Evolutionary conservation across 2,888 invertebrate species (phyloP).

Genomic region (Synanthedon myopaeformis): DNA sequence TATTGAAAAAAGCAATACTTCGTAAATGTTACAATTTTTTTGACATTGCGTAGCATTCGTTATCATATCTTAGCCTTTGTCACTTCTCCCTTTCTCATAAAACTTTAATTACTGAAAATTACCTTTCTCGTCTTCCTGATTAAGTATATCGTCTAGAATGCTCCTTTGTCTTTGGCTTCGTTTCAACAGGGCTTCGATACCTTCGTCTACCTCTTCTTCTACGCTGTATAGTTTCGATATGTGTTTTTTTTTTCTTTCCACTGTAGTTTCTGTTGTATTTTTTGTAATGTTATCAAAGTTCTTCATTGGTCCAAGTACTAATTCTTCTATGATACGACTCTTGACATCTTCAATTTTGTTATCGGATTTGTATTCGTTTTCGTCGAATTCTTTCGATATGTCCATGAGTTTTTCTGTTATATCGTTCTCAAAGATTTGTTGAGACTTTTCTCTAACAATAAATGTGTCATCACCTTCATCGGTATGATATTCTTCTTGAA

Average conservation of each 20-base stretch:
- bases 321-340: slow-evolving; percentile 55
- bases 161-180: slow-evolving; percentile 77
- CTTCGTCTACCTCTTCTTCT: slow-evolving; percentile 70
- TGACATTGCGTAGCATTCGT: slow-evolving; percentile 51
- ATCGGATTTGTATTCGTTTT: slow-evolving; percentile 41
- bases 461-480: slow-evolving; percentile 52
- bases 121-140: slow-evolving; percentile 72
- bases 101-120: slow-evolving; percentile 44
- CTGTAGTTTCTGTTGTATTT: slow-evolving; percentile 43
- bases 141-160: slow-evolving; percentile 76
- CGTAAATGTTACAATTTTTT: slow-evolving; percentile 27
- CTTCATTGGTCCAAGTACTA: slow-evolving; percentile 45
- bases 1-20: slow-evolving; percentile 30
- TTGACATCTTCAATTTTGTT: slow-evolving; percentile 47
- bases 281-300: slow-evolving; percentile 50
- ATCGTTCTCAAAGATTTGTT: slow-evolving; percentile 59
- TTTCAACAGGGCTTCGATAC: slow-evolving; percentile 73
- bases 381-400: slow-evolving; percentile 58
- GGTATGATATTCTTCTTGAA: slow-evolving; percentile 57
- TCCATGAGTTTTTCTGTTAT: slow-evolving; percentile 59
- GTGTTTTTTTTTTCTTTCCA: slow-evolving; percentile 44
- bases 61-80: slow-evolving; percentile 41
- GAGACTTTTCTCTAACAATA: slow-evolving; percentile 48
- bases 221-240: slow-evolving; percentile 38
- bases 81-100: slow-evolving; percentile 29